phyloP scores from a whole-genome alignment of 1,140 invertebrate genomes.

The Conus ventricosus region DNA sequence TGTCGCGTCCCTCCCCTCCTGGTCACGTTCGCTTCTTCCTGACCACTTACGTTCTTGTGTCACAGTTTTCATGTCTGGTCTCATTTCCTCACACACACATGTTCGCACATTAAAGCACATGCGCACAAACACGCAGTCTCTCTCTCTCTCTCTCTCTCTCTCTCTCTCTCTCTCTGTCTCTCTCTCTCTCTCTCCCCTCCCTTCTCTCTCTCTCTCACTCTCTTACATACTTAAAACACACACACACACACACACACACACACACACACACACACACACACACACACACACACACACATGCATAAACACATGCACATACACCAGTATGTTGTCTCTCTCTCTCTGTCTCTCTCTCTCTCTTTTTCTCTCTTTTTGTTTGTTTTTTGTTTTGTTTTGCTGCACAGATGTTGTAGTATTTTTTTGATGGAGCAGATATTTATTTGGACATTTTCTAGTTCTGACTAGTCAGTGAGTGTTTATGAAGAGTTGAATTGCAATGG shows the following conservation, averaged over 20 bases:
- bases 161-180: no score
- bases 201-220: no score
- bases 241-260: background rate
- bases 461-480: background rate
- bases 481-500: background rate
- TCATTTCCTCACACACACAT: background rate
- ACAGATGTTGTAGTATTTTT: background rate
- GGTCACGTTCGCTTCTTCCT: background rate
- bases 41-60: background rate
- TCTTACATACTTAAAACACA: background rate
- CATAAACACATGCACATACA: background rate
- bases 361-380: background rate
- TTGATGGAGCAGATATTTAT: background rate
- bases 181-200: no score
- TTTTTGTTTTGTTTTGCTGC: background rate
- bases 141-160: no score
- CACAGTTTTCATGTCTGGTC: background rate
- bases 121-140: background rate
- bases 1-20: background rate
- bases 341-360: background rate
- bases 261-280: background rate
- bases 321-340: background rate
- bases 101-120: background rate
- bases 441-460: background rate
- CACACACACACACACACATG: background rate